Conservation (phyloP, 2,888 invertebrate genomes). For the Drosophila flavopinicola region DNA sequence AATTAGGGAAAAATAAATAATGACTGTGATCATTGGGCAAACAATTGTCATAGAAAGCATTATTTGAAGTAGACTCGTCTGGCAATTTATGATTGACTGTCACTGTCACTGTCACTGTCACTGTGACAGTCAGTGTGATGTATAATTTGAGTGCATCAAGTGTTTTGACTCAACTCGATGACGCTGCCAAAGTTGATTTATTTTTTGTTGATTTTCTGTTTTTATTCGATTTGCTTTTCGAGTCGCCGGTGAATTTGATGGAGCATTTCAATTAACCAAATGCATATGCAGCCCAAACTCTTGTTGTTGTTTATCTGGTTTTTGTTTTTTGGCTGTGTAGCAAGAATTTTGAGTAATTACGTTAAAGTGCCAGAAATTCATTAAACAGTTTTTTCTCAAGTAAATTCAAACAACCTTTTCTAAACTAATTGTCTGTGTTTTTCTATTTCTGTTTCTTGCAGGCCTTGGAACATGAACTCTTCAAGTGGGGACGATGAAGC, state of each 20-base stretch:
- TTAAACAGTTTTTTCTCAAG: conserved; percentile 9
- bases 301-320: conserved; percentile 2
- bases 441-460: conserved; percentile 76
- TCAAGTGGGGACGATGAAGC: conserved; percentile 90
- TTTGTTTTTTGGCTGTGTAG: neutral
- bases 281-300: conserved; percentile 15
- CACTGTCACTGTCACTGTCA: conserved; percentile 6
- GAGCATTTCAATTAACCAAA: conserved; percentile 42
- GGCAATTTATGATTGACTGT: conserved; percentile 5
- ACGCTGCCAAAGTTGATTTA: conserved; percentile 7
- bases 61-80: conserved; percentile 6
- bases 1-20: conserved; percentile 23
- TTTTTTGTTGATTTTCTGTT: conserved; percentile 16
- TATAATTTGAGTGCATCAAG: conserved; percentile 14
- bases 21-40: conserved; percentile 23
- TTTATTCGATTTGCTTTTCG: conserved; percentile 30
- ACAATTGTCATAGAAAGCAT: conserved; percentile 1
- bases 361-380: conserved; percentile 5
- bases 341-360: conserved; percentile 10
- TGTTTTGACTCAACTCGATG: conserved; percentile 13
- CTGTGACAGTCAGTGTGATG: conserved; percentile 5
- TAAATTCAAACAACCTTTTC: neutral
- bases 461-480: conserved; percentile 87
- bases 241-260: conserved; percentile 22
- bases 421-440: conserved; percentile 13